Evolutionary conservation across 2,797 vertebrate species (phyloP), one percentile per base, ranked within the genome.

Genomic region (Paramormyrops hopkinsi): DNA sequence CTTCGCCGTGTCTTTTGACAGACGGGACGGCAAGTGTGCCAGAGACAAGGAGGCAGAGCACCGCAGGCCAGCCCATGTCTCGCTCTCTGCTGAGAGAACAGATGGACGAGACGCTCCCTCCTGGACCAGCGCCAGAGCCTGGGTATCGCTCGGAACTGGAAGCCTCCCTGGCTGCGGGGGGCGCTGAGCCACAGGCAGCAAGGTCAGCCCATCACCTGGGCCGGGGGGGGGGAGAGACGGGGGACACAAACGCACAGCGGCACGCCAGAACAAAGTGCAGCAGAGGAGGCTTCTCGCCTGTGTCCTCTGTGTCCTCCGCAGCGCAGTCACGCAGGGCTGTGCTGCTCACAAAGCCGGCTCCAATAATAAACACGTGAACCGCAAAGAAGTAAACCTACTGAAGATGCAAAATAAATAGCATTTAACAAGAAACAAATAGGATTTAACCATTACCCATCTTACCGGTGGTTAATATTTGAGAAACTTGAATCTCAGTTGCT

Each of bases 201-300:
- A 87, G 85, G 85, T 87, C 51, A 87, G 51, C 85, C 33, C 85
- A 41, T 54, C 85, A 87, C 85, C 85, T 87, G 85, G 50, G 83
- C 83, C 5, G 2, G 46, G 82, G 83, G 22, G 50, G 53, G 29
- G 29, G 9, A 0, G 82, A 86, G 84, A 86, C 50, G 53, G 51
- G 82, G n/a, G 29, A 87, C 85, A 87, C 51, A 56, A 37, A 44
- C 50, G 17, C 85, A 51, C 83, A 86, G 83, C 83, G 22, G 50
- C 22, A 41, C 2, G 85, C 82, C 82, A 84, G 82, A 56, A 86
- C 84, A 86, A 53, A 86, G 84, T 50, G 25, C 48, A 8, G 6
- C 29, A 3, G 51, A 84, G 22, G 44, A 51, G 44, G 22, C 4
- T 22, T 14, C 82, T 48, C n/a, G 6, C 0, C 51, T 53, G 41